Conservation (phyloP, 2,888 invertebrate genomes). For the Rugalucina vietnamica region DNA sequence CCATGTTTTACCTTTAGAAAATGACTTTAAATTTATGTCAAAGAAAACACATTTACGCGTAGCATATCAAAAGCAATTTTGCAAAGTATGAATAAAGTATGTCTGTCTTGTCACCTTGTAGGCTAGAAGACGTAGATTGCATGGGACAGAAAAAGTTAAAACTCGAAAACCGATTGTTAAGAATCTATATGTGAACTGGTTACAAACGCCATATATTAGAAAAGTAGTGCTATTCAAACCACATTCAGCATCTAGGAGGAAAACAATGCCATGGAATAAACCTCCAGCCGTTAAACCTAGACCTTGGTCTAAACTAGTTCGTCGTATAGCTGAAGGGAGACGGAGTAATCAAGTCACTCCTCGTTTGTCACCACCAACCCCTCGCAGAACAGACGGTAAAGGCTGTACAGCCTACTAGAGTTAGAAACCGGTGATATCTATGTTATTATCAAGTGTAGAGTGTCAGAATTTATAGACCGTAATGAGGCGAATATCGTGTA, state of each 20-base stretch:
- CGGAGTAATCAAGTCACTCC: conserved; percentile 31
- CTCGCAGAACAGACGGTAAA: neutral
- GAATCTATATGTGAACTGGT: neutral
- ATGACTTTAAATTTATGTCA: neutral
- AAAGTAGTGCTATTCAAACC: conserved; percentile 52
- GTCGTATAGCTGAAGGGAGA: conserved; percentile 37
- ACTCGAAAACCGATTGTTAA: neutral
- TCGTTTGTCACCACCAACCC: neutral
- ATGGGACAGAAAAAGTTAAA: neutral
- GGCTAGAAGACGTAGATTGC: neutral
- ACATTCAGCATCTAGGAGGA: neutral
- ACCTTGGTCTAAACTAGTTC: conserved; percentile 53
- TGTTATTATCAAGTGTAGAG: too few species aligned
- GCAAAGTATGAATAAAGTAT: neutral
- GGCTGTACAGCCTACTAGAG: too few species aligned
- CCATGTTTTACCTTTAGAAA: neutral
- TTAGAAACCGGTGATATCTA: too few species aligned
- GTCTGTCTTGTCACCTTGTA: neutral
- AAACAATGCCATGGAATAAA: conserved; percentile 33
- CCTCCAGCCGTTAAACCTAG: conserved; percentile 38
- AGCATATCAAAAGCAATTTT: too few species aligned
- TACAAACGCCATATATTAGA: conserved; percentile 44
- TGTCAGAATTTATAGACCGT: too few species aligned
- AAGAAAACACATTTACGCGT: too few species aligned
- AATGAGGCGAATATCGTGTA: too few species aligned